Conservation (phyloP, 2,888 invertebrate genomes). For the Hydroisotoma schaefferi region DNA sequence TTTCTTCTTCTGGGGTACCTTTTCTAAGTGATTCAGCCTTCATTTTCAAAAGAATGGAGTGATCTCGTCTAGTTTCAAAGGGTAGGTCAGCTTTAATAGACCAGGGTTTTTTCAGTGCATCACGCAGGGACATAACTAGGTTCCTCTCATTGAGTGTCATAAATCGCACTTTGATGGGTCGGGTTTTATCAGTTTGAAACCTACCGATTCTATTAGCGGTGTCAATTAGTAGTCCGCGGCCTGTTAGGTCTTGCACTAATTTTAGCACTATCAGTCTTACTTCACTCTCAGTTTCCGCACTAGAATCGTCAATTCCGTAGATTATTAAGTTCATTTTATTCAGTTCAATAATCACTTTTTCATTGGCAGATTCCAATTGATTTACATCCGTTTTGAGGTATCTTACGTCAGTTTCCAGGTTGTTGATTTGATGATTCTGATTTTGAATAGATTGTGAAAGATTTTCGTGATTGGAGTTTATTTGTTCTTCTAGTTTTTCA, state of each 20-base stretch:
- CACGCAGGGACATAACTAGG: neutral
- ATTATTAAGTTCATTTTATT: neutral
- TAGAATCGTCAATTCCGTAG: neutral
- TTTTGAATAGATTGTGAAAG: too few relatives aligned
- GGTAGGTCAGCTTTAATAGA: neutral
- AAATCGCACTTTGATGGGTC: neutral
- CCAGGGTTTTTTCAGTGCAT: neutral
- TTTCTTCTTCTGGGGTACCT: too few relatives aligned
- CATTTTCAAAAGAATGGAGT: neutral
- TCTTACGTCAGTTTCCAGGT: neutral
- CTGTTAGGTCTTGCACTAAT: neutral
- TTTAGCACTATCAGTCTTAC: neutral
- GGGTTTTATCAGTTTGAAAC: neutral
- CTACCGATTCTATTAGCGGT: neutral
- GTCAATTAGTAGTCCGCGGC: neutral
- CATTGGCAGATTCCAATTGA: neutral
- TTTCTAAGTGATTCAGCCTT: too few relatives aligned
- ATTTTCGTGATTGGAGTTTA: too few relatives aligned
- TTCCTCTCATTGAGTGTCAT: neutral
- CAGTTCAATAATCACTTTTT: neutral
- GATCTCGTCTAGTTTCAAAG: neutral
- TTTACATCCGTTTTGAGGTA: neutral
- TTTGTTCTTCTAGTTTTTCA: too few relatives aligned
- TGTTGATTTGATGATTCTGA: neutral
- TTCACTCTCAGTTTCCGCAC: neutral